Percentiles rank a stretch among this genome's conserved stretches.
phyloP scores from a whole-genome alignment of 1,140 invertebrate species.

The Bactericera cockerelli region DNA sequence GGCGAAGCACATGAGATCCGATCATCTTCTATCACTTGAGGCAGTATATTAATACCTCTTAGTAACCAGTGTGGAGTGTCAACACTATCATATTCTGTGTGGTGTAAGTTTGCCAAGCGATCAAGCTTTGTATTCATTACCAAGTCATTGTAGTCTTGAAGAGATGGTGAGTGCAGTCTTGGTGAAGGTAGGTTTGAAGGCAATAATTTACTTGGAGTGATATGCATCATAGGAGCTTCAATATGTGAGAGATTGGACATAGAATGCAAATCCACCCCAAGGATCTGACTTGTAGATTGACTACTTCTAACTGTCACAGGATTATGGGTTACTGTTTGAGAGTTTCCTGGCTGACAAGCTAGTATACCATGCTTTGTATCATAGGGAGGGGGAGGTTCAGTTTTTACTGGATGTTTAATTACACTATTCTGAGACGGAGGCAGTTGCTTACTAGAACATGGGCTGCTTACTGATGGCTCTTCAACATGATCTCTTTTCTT shows the following conservation, averaged over 20 bases:
- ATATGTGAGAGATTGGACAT: too few relatives aligned
- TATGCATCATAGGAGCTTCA: too few relatives aligned
- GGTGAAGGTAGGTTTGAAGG: too few relatives aligned
- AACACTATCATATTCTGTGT: neutral
- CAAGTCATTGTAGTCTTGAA: neutral
- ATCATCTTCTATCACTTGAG: conserved; percentile 1
- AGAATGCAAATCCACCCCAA: neutral
- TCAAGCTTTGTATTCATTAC: neutral
- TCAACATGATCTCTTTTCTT: too few relatives aligned
- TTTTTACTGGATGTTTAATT: neutral
- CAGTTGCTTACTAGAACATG: too few relatives aligned
- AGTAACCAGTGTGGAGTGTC: neutral
- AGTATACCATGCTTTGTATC: neutral
- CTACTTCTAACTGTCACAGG: neutral
- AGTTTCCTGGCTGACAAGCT: too few relatives aligned
- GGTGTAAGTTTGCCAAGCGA: neutral
- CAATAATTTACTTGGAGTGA: too few relatives aligned
- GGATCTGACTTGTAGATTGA: neutral
- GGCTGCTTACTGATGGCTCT: too few relatives aligned
- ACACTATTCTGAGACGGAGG: neutral
- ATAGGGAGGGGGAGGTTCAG: conserved; percentile 4
- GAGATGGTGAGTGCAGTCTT: too few relatives aligned
- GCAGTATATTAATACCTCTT: neutral
- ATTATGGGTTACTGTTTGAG: too few relatives aligned
- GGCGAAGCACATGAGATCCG: conserved; percentile 5